Percentiles rank a stretch among this genome's conserved stretches.
phyloP scores from a whole-genome alignment of 2,113 vertebrate species.

The Myodes glareolus region DNA sequence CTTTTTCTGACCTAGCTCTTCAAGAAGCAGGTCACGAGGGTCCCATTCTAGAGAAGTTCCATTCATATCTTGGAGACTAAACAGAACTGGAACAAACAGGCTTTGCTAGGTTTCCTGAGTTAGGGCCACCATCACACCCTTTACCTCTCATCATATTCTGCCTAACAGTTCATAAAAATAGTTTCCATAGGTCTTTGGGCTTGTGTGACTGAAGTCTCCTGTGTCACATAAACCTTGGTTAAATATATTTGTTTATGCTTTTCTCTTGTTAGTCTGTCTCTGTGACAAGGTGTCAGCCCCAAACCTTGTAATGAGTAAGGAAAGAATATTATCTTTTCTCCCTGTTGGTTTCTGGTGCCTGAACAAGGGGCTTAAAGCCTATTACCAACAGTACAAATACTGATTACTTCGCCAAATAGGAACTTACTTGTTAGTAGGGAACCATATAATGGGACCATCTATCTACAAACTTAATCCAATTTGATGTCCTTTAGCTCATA shows the following conservation, averaged over 20 bases:
- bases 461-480: background rate
- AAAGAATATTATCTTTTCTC: background rate
- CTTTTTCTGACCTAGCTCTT: background rate
- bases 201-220: background rate
- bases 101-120: background rate
- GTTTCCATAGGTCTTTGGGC: background rate
- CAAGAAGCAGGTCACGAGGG: background rate
- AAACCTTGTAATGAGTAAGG: background rate
- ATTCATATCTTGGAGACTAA: background rate
- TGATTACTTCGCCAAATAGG: background rate
- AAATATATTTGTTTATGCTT: background rate
- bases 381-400: background rate
- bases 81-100: background rate
- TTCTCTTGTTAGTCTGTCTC: background rate
- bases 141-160: background rate
- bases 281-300: background rate
- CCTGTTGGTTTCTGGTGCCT: background rate
- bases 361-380: background rate
- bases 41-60: background rate
- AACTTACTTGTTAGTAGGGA: conserved; percentile 11
- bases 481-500: background rate
- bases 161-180: background rate
- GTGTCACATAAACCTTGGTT: background rate
- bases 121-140: background rate
- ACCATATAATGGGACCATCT: background rate